Evolutionary conservation across 2,888 invertebrate species (phyloP), one percentile per base, ranked within the genome.

Genomic region (Erebia epiphron): DNA sequence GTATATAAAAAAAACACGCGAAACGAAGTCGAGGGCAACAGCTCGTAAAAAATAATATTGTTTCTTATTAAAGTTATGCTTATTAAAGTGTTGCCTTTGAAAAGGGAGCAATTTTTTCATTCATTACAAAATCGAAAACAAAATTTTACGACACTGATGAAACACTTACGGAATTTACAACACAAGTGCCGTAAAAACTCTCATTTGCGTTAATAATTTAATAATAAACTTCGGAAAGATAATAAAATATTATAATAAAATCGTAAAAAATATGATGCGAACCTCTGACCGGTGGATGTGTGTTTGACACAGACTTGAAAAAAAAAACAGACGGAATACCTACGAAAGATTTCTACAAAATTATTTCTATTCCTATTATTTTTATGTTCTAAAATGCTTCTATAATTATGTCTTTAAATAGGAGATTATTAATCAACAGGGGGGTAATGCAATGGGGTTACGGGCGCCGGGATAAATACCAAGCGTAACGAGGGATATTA

Each of bases 141-240:
- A 8, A 56, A 54, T 56, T 67, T 70, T 62, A 70, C 57, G 56
- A 72, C 60, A 56, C 82, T 77, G 78, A 74, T 16, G 62, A 60
- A 67, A 58, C 67, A 58, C 49, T 67, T 67, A 46, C 56, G 50
- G 43, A 46, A 46, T 67, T 21, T 46, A 78, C 66, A 73, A 80
- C 82, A 80, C 85, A 81, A 87, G 84, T 69, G 75, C 65, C 73
- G 76, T 81, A 80, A 83, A 83, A 77, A 77, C 72, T 76, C 78
- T 79, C 79, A 84, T 87, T 84, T 83, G 79, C 75, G 73, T 76
- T 76, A 79, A 82, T 86, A 86, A 86, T 85, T 84, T 83, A 82
- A 85, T 81, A 81, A 85, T 85, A 86, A 87, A 84, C 74, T 79
- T 76, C 75, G 69, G 68, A 46, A 72, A 21, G 65, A 75, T 78